Evolutionary conservation across 2,113 vertebrate genomes (phyloP).

Genomic region (Microcebus tavaratra): DNA sequence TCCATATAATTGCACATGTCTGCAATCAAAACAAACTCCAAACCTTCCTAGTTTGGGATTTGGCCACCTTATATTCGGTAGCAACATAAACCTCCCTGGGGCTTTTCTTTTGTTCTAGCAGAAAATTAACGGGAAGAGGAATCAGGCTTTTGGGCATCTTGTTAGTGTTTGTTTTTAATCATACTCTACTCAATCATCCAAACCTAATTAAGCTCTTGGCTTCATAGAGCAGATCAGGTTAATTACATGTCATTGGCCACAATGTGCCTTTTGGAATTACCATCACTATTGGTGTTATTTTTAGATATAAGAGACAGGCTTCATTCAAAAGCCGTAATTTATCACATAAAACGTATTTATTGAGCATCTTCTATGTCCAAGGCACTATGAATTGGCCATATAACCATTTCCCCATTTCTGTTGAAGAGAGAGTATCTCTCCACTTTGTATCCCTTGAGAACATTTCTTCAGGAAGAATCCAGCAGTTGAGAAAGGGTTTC

Average conservation of each 20-base stretch:
- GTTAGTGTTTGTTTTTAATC: constrained; percentile 34
- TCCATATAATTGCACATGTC: background rate
- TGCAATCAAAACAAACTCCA: background rate
- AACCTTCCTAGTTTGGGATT: background rate
- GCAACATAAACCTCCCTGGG: background rate
- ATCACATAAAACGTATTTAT: background rate
- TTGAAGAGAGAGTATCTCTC: background rate
- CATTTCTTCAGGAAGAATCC: background rate
- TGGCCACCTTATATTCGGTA: background rate
- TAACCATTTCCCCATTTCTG: background rate
- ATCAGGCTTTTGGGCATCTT: background rate
- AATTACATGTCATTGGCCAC: constrained; percentile 22
- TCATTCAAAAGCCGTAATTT: background rate
- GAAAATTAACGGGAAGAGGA: background rate
- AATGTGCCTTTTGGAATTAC: background rate
- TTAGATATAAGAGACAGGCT: background rate
- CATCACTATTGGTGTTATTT: background rate
- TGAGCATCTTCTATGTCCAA: background rate
- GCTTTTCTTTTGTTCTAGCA: constrained; percentile 39
- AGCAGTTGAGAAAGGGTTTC: background rate
- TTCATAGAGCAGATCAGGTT: background rate
- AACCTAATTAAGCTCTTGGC: constrained; percentile 32
- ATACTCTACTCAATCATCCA: background rate
- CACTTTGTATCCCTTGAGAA: background rate
- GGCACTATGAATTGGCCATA: background rate